These are phyloP conservation scores for Mirounga angustirostris DNA, from an alignment of 2,113 vertebrate genomes.

Conservation along the genomic window DNA sequence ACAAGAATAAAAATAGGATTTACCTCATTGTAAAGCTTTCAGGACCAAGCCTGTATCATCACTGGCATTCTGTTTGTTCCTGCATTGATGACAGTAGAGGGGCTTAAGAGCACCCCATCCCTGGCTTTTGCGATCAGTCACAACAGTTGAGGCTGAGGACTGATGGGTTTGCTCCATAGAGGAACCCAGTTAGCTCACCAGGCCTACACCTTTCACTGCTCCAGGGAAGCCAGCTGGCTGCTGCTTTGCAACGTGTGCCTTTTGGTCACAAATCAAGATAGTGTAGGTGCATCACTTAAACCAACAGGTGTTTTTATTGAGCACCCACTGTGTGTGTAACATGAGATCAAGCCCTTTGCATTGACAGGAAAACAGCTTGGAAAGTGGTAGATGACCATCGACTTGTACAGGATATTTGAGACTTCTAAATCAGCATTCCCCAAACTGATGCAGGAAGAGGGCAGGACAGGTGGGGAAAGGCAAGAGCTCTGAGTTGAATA, in stretches of 20 bases:
- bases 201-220: neutral
- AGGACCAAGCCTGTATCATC: neutral
- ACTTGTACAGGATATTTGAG: neutral
- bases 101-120: neutral
- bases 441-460: neutral
- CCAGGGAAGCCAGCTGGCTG: neutral
- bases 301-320: neutral
- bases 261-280: constrained; percentile 9
- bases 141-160: neutral
- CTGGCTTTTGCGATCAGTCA: neutral
- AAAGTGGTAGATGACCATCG: neutral
- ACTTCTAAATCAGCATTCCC: neutral
- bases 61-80: neutral
- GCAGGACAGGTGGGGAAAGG: neutral
- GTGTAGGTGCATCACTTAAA: neutral
- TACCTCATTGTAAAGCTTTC: neutral
- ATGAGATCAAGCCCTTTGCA: neutral
- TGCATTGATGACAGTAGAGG: neutral
- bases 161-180: neutral
- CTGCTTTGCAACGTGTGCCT: neutral
- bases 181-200: neutral
- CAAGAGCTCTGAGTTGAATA: neutral
- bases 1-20: neutral
- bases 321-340: neutral
- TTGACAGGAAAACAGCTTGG: neutral